These are phyloP conservation scores for Parnassius orleans DNA, from an alignment of 2,888 invertebrate species.

Conservation along the genomic window DNA sequence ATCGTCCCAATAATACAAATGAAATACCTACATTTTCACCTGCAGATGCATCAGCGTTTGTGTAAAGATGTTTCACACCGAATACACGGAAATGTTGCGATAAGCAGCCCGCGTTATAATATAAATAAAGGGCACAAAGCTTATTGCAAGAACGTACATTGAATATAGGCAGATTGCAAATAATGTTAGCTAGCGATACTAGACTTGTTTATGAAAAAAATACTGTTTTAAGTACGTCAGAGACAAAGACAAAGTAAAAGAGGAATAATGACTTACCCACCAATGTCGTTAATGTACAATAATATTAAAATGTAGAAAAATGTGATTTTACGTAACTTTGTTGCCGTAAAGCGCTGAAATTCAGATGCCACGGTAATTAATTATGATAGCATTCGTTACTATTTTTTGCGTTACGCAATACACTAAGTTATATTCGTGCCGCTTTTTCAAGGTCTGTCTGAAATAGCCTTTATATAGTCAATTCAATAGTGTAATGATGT, in stretches of 20 bases:
- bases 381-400: conserved; percentile 17
- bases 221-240: too few species aligned
- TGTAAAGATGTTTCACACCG: background rate
- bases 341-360: conserved; percentile 11
- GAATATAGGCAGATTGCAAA: too few species aligned
- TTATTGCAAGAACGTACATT: too few species aligned
- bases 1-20: conserved; percentile 19
- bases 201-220: too few species aligned
- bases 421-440: background rate
- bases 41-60: background rate
- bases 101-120: background rate
- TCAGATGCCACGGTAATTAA: conserved; percentile 18
- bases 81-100: background rate
- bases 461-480: background rate
- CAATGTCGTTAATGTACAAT: background rate
- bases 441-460: background rate
- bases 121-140: background rate
- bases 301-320: conserved; percentile 15
- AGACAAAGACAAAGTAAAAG: too few species aligned
- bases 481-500: too few species aligned
- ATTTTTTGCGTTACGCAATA: conserved; percentile 1
- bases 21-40: background rate
- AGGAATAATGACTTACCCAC: too few species aligned
- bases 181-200: too few species aligned
- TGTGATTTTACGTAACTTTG: conserved; percentile 4